Conservation (phyloP, 2,797 vertebrate species). For the Crenichthys baileyi region DNA sequence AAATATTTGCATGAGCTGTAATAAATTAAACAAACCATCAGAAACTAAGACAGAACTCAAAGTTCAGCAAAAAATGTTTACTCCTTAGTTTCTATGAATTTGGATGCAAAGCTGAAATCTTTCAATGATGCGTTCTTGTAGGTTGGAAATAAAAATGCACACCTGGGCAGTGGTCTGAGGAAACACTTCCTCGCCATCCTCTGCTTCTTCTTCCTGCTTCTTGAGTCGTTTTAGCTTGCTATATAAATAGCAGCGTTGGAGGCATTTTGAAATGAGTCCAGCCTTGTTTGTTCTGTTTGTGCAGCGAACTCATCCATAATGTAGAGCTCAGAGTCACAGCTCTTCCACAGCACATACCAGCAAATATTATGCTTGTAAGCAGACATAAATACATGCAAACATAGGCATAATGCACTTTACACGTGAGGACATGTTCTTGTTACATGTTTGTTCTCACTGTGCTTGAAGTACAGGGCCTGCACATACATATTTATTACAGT, state of each 20-base stretch:
- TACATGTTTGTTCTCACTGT: conserved; percentile 36
- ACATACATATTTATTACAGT: conserved; percentile 2
- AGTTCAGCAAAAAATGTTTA: neutral
- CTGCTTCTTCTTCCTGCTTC: conserved; percentile 17
- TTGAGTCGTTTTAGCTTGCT: conserved; percentile 51
- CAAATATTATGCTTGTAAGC: neutral
- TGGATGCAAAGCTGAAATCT: neutral
- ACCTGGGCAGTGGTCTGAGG: neutral
- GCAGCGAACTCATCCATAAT: conserved; percentile 67
- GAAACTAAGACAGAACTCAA: neutral
- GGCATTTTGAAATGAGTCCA: conserved; percentile 70
- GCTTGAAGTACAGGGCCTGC: neutral
- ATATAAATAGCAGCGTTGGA: conserved; percentile 69
- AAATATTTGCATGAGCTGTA: neutral
- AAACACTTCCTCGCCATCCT: conserved; percentile 3
- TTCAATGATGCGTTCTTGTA: neutral
- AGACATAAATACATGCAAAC: conserved; percentile 11
- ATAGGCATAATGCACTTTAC: conserved; percentile 1
- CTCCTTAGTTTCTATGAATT: neutral
- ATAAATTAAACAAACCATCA: neutral
- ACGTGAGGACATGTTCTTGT: neutral
- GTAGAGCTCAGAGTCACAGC: conserved; percentile 36
- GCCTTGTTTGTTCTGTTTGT: conserved; percentile 50
- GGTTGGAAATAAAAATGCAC: neutral
- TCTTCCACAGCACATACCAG: conserved; percentile 8